Base-by-base conservation (phyloP, 2,113 vertebrate genomes). In the Callipepla californica region DNA sequence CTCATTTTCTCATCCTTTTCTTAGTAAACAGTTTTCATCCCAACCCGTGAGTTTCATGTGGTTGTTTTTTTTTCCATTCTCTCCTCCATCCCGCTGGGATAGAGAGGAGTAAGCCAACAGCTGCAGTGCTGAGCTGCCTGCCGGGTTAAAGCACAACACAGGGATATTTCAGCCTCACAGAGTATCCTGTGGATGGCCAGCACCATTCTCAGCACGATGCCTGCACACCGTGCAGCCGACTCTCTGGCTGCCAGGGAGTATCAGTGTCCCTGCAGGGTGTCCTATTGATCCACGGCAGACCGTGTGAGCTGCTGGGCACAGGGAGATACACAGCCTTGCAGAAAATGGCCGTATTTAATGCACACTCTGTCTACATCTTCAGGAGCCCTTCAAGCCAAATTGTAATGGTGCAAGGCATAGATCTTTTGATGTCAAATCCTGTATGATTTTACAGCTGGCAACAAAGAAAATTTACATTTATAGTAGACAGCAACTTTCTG, bases 391-490 rank as follows among this genome's bases (percentile, higher is more conserved):
- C 45, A 13, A n/a, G 72, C 53, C 90, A 80, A 57, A 85, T 25
- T 76, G 17, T 20, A 30, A 30, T 14, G 73, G 80, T 42, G 85
- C 51, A 61, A 79, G 63, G 79, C 58, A 93, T 2, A 51, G 69
- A 91, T 94, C 76, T 94, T 94, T 78, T 72, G 65, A 83, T 95
- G 90, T 80, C 90, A 96, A 83, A 78, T 30, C 40, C 61, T 42
- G 16, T 58, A 28, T 34, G 61, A 88, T 90, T 95, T 80, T 91
- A 92, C 90, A 92, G 89, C 83, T 76, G 88, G 91, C 93, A 94
- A 95, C 79, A 92, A 96, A 90, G 87, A 72, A 85, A 82, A 94
- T 78, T 75, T 85, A 94, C 87, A 86, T 88, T 94, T 88, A n/a
- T 62, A 85, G 65, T 13, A 93, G 87, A 96, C 81, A 90, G 90